Conservation (phyloP, 2,797 vertebrate genomes). For the Alosa sapidissima region DNA sequence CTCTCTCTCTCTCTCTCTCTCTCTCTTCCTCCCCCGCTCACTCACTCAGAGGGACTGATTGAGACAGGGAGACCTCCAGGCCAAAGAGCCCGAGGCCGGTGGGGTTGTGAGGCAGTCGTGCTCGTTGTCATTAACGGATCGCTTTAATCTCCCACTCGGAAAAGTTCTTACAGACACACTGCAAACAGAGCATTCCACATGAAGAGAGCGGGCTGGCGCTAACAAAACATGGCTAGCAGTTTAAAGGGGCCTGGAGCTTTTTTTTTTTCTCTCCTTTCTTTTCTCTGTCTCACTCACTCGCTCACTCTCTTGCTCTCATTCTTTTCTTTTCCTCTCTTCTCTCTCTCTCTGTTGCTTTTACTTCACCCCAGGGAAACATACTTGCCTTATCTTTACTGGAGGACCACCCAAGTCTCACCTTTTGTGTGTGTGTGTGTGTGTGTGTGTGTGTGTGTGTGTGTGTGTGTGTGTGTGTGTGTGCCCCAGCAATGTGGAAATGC, state of each 20-base stretch:
- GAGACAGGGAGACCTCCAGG: slow-evolving; percentile 39
- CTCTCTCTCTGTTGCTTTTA: slow-evolving; percentile 62
- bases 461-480: slow-evolving; percentile 48
- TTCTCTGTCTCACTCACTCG: neutral
- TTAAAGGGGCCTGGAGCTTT: slow-evolving; percentile 69
- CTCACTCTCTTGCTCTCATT: neutral
- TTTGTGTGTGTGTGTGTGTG: slow-evolving; percentile 41
- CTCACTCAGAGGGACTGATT: slow-evolving; percentile 52
- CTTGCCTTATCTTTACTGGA: slow-evolving; percentile 75
- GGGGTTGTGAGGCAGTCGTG: slow-evolving; percentile 70
- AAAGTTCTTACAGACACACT: slow-evolving; percentile 70
- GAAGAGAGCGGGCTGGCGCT: slow-evolving; percentile 63
- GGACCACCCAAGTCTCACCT: slow-evolving; percentile 75
- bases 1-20: slow-evolving; percentile 4
- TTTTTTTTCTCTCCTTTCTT: neutral
- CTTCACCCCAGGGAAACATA: slow-evolving; percentile 74
- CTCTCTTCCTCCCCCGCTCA: slow-evolving; percentile 28
- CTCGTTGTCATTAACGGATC: slow-evolving; percentile 77
- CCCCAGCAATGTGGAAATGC: slow-evolving; percentile 63
- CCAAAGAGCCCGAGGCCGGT: slow-evolving; percentile 37
- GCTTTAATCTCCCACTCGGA: slow-evolving; percentile 77
- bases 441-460: slow-evolving; percentile 31
- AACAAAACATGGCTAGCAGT: slow-evolving; percentile 70
- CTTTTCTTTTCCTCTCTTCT: neutral
- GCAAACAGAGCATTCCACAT: slow-evolving; percentile 73